Evolutionary conservation across 2,888 invertebrate genomes (phyloP).

Genomic region (Drosophila paranaensis): DNA sequence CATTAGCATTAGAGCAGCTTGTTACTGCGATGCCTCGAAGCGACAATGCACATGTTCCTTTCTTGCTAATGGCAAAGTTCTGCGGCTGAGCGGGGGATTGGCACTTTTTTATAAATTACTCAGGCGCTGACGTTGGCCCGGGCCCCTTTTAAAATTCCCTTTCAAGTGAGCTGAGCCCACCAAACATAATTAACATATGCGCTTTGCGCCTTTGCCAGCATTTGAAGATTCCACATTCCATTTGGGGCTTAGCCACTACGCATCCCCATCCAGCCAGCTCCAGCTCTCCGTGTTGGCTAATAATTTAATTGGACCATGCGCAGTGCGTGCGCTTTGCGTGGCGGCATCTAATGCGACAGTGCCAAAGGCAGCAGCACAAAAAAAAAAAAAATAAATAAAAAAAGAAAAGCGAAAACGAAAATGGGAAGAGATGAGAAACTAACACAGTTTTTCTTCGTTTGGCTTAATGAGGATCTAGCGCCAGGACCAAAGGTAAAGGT

Average conservation of each 20-base stretch:
- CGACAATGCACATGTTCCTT: conserved; percentile 59
- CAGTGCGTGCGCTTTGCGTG: conserved; percentile 58
- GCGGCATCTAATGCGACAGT: conserved; percentile 29
- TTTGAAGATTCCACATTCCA: conserved; percentile 65
- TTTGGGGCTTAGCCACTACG: conserved; percentile 42
- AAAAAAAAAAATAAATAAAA: no score
- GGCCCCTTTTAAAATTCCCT: conserved; percentile 63
- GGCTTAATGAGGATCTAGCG: conserved; percentile 72
- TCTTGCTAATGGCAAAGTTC: conserved; percentile 47
- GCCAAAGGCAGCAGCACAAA: conserved; percentile 36
- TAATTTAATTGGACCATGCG: conserved; percentile 78
- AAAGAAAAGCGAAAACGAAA: not conserved
- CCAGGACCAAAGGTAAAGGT: conserved; percentile 26
- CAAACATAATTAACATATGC: conserved; percentile 73
- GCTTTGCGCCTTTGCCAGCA: conserved; percentile 56
- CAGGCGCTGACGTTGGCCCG: not conserved
- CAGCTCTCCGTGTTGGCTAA: conserved; percentile 40
- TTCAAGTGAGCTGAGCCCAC: conserved; percentile 55
- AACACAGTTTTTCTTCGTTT: conserved; percentile 70
- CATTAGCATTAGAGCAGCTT: conserved; percentile 41
- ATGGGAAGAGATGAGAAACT: conserved; percentile 14
- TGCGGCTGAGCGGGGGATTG: conserved; percentile 3
- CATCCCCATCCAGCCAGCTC: not conserved
- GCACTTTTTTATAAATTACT: conserved; percentile 34
- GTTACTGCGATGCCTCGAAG: conserved; percentile 56